Conservation (phyloP, 1,140 invertebrate genomes). For the Plutomurus gul region DNA sequence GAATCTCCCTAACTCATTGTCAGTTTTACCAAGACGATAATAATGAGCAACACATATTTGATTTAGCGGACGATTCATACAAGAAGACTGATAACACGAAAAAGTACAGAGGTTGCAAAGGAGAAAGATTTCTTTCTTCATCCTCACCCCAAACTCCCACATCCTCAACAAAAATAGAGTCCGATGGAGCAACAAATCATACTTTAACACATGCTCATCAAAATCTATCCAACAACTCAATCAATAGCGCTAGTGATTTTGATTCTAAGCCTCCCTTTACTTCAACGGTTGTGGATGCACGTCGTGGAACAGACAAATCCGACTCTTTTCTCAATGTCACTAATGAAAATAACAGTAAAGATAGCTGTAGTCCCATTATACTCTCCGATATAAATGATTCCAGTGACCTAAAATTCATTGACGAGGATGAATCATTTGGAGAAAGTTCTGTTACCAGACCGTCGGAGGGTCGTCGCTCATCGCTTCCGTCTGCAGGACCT, state of each 20-base stretch:
- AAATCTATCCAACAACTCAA: background rate
- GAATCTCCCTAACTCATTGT: background rate
- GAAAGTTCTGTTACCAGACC: background rate
- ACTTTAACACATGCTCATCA: background rate
- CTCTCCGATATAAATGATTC: background rate
- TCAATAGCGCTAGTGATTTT: background rate
- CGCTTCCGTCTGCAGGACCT: constrained; percentile 53
- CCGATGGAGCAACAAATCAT: background rate
- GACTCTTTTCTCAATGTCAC: background rate
- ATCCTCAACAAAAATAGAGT: background rate
- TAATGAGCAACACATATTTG: background rate
- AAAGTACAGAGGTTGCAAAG: constrained; percentile 1
- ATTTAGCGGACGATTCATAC: background rate
- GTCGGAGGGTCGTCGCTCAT: constrained; percentile 25
- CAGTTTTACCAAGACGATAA: background rate
- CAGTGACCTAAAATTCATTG: constrained; percentile 37
- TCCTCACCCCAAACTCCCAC: constrained; percentile 5
- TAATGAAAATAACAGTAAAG: background rate
- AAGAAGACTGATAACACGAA: constrained; percentile 26
- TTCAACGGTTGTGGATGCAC: background rate
- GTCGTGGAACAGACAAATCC: background rate
- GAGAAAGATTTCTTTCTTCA: background rate
- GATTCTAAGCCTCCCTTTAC: background rate
- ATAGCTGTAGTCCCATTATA: no score
- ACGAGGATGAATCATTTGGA: constrained; percentile 34